phyloP scores from a whole-genome alignment of 2,888 invertebrate species.

The Therioaphis trifolii region DNA sequence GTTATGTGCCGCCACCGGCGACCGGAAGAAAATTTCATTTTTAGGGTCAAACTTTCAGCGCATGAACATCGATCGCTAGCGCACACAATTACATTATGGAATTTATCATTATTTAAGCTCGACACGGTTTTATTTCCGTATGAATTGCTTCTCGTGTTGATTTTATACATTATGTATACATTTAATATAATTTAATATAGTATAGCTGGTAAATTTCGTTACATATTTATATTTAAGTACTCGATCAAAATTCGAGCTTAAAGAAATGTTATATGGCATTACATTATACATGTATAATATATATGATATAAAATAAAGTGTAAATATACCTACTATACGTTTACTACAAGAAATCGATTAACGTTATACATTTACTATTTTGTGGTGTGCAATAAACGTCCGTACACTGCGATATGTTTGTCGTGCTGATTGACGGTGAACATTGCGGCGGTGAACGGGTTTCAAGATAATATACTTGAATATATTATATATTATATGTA shows the following conservation, averaged over 20 bases:
- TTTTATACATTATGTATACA: neutral
- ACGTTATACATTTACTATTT: neutral
- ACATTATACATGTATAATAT: too few species aligned
- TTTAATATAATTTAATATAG: too few species aligned
- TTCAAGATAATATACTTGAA: neutral
- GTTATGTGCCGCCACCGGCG: neutral
- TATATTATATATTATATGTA: too few species aligned
- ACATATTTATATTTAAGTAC: neutral
- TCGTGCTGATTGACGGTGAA: neutral
- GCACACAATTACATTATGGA: constrained; percentile 22
- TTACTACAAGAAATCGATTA: neutral
- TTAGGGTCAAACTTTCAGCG: constrained; percentile 18
- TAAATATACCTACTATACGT: too few species aligned
- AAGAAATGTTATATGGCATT: too few species aligned
- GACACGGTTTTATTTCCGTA: constrained; percentile 21
- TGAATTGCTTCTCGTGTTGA: constrained; percentile 7
- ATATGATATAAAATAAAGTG: too few species aligned
- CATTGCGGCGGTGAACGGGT: neutral
- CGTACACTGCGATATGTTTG: neutral
- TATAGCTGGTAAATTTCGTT: too few species aligned
- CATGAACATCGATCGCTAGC: neutral
- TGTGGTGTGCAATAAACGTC: too few species aligned
- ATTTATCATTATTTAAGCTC: constrained; percentile 25
- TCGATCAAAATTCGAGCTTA: constrained; percentile 8
- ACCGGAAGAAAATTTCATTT: constrained; percentile 48